A percentile compares a stretch with the other conserved stretches of the same genome.
These are phyloP conservation scores for Anoncus sp. DNA, from an alignment of 2,888 invertebrate genomes.

Conservation along the genomic window DNA sequence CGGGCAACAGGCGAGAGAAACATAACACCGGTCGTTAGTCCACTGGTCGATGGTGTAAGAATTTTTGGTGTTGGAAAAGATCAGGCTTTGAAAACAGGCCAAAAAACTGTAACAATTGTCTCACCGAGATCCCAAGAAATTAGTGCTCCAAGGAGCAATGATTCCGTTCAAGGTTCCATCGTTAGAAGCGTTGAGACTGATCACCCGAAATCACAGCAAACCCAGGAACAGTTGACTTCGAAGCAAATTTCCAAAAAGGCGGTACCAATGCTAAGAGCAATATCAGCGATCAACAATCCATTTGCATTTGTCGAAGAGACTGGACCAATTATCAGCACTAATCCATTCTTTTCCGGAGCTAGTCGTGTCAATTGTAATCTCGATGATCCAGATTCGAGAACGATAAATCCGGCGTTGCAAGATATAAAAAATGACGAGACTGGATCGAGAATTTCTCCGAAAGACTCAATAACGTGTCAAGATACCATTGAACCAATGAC, in stretches of 20 bases:
- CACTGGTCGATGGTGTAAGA: slow-evolving; percentile 73
- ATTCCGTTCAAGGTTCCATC: slow-evolving; percentile 25
- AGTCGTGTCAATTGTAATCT: neutral
- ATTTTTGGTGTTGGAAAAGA: slow-evolving; percentile 65
- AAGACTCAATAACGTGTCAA: no score
- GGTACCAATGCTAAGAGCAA: slow-evolving; percentile 46
- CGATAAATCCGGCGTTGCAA: no score
- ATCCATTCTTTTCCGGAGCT: slow-evolving; percentile 54
- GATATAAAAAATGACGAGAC: no score
- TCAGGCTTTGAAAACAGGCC: slow-evolving; percentile 47
- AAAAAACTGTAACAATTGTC: slow-evolving; percentile 79
- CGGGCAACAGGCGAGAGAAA: slow-evolving; percentile 55
- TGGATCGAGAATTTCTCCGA: no score
- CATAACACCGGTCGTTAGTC: slow-evolving; percentile 68
- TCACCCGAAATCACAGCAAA: neutral
- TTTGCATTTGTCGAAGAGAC: slow-evolving; percentile 44
- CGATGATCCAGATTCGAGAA: no score
- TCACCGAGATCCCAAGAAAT: slow-evolving; percentile 70
- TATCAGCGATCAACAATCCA: slow-evolving; percentile 59
- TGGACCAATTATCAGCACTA: slow-evolving; percentile 32
- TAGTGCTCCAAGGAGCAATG: slow-evolving; percentile 31
- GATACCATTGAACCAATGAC: neutral
- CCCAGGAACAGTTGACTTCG: neutral
- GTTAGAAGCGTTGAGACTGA: slow-evolving; percentile 5
- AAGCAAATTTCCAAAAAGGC: slow-evolving; percentile 14